Evolutionary conservation across 2,888 invertebrate species (phyloP).

Genomic region (Eupithecia vulgata): DNA sequence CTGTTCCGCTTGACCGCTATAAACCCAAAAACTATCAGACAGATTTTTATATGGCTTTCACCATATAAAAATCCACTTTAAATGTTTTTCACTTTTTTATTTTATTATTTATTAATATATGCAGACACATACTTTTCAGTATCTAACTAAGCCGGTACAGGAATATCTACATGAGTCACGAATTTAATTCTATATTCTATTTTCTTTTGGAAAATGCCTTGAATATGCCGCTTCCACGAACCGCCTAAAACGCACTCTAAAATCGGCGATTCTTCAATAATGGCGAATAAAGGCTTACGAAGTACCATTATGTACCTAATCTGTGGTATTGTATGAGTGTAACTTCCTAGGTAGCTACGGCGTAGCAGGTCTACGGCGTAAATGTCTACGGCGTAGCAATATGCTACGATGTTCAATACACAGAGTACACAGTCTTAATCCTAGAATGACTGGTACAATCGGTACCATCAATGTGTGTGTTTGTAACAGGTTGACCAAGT

Average conservation of each 20-base stretch:
- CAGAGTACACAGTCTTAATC: neutral
- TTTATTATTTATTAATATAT: no score
- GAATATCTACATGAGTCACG: no score
- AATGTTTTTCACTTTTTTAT: no score
- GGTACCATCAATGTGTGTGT: neutral
- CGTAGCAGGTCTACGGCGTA: slow-evolving; percentile 6
- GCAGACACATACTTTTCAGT: no score
- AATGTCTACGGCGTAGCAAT: neutral
- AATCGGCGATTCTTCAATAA: no score
- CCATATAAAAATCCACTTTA: no score
- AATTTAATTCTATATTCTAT: neutral
- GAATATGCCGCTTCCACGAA: neutral
- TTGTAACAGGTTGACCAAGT: neutral
- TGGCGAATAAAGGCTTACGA: neutral
- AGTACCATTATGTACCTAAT: neutral
- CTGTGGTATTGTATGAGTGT: neutral
- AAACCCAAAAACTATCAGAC: no score
- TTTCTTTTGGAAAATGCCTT: neutral
- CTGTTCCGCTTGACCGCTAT: no score
- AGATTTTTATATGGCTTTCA: no score
- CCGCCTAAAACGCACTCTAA: neutral
- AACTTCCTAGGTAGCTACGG: neutral
- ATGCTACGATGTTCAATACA: neutral
- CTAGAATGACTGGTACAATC: neutral
- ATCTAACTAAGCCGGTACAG: no score